Evolutionary conservation across 2,888 invertebrate genomes (phyloP).

Genomic region (Oscheius sp.): DNA sequence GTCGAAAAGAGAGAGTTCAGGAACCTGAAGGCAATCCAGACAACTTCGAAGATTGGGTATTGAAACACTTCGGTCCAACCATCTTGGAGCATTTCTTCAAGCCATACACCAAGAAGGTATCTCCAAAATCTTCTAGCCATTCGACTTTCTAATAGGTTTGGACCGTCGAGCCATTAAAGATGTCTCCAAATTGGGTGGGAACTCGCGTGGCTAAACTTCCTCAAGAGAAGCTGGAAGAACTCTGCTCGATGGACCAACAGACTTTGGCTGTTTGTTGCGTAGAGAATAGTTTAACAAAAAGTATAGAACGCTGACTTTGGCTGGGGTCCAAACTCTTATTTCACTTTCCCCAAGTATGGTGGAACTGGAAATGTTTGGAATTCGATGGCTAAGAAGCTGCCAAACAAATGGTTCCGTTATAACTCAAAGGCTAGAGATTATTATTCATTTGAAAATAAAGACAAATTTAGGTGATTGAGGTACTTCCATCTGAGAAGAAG

Average conservation of each 20-base stretch:
- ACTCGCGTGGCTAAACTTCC: slow-evolving; percentile 68
- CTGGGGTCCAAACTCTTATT: slow-evolving; percentile 69
- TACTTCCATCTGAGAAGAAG: slow-evolving; percentile 52
- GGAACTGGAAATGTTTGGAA: slow-evolving; percentile 70
- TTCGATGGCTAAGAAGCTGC: slow-evolving; percentile 64
- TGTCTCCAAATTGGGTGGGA: slow-evolving; percentile 68
- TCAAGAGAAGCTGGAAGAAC: slow-evolving; percentile 66
- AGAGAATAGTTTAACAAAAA: too few species aligned
- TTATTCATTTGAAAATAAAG: background rate
- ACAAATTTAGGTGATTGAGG: slow-evolving; percentile 41
- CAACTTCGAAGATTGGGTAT: slow-evolving; percentile 68
- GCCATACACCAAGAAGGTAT: slow-evolving; percentile 68
- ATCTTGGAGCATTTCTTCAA: slow-evolving; percentile 67
- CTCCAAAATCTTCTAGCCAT: too few species aligned
- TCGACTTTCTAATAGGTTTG: slow-evolving; percentile 59
- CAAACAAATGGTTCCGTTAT: slow-evolving; percentile 64
- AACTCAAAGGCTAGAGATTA: slow-evolving; percentile 45
- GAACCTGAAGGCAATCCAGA: slow-evolving; percentile 45
- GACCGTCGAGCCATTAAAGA: slow-evolving; percentile 68
- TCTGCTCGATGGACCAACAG: slow-evolving; percentile 65
- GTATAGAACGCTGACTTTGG: slow-evolving; percentile 67
- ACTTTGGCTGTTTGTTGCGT: slow-evolving; percentile 63
- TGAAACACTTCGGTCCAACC: slow-evolving; percentile 68
- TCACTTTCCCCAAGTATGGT: slow-evolving; percentile 69
- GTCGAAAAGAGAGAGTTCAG: slow-evolving; percentile 1